These are phyloP conservation scores for Xylota segnis DNA, from an alignment of 2,888 invertebrate species.

Conservation along the genomic window DNA sequence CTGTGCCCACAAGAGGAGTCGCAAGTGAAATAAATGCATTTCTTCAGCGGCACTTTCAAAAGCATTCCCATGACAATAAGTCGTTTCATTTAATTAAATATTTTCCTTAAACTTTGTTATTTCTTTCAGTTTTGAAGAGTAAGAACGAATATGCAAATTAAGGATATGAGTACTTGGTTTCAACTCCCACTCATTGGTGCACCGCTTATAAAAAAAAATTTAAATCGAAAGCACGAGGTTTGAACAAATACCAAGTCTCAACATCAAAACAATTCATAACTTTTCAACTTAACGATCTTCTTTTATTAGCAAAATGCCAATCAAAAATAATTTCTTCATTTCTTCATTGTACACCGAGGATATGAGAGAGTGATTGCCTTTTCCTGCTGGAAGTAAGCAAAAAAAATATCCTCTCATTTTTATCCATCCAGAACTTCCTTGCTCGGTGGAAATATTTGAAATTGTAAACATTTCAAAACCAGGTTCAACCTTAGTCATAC, in stretches of 20 bases:
- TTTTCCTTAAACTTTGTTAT: conserved; percentile 21
- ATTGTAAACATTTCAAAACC: conserved; percentile 76
- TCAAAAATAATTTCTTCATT: conserved; percentile 76
- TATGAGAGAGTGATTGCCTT: conserved; percentile 65
- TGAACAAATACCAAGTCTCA: conserved; percentile 73
- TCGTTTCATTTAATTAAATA: conserved; percentile 41
- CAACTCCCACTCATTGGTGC: background rate
- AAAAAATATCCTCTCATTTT: conserved; percentile 28
- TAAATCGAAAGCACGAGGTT: conserved; percentile 26
- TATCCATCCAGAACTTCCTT: conserved; percentile 32
- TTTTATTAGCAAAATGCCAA: conserved; percentile 77
- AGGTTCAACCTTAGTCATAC: conserved; percentile 65
- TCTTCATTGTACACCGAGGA: conserved; percentile 48
- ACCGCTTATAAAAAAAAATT: background rate
- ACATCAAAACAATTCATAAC: conserved; percentile 76
- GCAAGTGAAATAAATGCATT: background rate
- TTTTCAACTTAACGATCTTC: conserved; percentile 75
- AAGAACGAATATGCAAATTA: conserved; percentile 45
- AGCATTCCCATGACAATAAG: conserved; percentile 5
- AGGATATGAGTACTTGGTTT: conserved; percentile 21
- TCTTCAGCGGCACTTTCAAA: background rate
- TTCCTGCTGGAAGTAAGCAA: conserved; percentile 46
- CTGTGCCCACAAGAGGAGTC: too few species aligned
- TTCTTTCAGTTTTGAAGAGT: background rate
- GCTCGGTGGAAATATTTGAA: conserved; percentile 65